Percentiles rank a stretch among this genome's conserved stretches.
phyloP scores from a whole-genome alignment of 2,113 vertebrate genomes.

The Pristiophorus japonicus region DNA sequence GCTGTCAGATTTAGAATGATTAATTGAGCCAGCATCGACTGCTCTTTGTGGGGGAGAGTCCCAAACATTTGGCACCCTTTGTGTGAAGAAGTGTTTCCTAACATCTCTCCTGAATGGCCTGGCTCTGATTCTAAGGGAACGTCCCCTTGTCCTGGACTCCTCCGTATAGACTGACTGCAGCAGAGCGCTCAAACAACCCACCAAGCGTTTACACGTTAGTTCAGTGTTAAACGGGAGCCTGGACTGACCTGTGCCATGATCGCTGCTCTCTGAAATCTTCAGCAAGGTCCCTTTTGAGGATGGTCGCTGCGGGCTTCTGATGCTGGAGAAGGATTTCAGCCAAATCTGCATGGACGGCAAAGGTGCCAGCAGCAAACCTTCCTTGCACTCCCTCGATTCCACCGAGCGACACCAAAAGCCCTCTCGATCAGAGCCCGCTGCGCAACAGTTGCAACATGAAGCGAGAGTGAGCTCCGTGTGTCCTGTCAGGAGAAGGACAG shows the following conservation, averaged over 20 bases:
- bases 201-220: background rate
- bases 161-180: too few relatives aligned
- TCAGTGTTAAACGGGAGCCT: background rate
- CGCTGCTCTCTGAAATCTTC: background rate
- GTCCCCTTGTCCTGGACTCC: background rate
- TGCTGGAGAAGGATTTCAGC: background rate
- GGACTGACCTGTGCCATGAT: constrained; percentile 3
- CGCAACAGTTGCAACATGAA: background rate
- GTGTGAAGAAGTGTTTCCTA: background rate
- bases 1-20: background rate
- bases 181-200: background rate
- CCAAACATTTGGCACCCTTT: background rate
- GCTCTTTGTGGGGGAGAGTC: background rate
- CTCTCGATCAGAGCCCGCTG: background rate
- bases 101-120: background rate
- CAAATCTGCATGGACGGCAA: background rate
- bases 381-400: background rate
- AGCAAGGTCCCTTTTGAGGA: background rate
- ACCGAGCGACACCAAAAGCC: background rate
- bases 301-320: background rate
- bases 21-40: background rate
- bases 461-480: too few relatives aligned
- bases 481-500: too few relatives aligned
- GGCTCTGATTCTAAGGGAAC: background rate
- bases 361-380: background rate